A percentile compares a stretch with the other conserved stretches of the same genome.
phyloP scores from a whole-genome alignment of 2,888 invertebrate genomes.

The Hololepta plana region DNA sequence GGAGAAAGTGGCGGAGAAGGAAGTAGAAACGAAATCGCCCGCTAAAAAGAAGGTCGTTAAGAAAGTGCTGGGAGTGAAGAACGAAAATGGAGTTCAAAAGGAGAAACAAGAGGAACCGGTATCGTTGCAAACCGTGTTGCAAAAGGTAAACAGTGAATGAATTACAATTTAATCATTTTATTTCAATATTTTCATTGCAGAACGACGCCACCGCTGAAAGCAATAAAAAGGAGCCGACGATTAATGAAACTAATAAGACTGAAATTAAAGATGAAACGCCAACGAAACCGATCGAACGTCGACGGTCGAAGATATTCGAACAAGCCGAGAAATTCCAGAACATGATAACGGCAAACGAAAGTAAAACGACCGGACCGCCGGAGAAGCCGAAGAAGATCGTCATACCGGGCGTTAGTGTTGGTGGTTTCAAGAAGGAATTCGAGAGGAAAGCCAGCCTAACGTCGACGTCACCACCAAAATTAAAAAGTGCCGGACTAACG shows the following conservation, averaged over 20 bases:
- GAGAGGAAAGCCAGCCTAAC: slow-evolving; percentile 58
- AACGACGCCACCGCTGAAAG: no score
- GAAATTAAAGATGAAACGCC: slow-evolving; percentile 15
- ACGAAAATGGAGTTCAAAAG: slow-evolving; percentile 2
- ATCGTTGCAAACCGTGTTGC: no score
- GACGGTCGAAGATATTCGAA: slow-evolving; percentile 49
- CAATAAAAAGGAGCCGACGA: slow-evolving; percentile 7
- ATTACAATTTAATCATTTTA: no score
- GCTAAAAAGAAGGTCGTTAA: slow-evolving; percentile 6
- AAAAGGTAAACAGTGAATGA: no score
- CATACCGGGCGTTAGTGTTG: slow-evolving; percentile 64
- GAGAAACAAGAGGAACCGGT: slow-evolving; percentile 2
- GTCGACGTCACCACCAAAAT: slow-evolving; percentile 21
- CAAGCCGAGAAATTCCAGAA: slow-evolving; percentile 52
- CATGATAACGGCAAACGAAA: slow-evolving; percentile 24
- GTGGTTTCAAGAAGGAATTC: slow-evolving; percentile 72
- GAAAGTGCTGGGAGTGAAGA: slow-evolving; percentile 3
- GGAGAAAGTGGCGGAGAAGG: slow-evolving; percentile 10
- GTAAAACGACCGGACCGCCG: slow-evolving; percentile 18
- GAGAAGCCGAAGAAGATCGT: slow-evolving; percentile 72
- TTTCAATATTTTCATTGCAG: no score
- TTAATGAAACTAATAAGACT: slow-evolving; percentile 4
- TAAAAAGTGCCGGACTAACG: slow-evolving; percentile 22
- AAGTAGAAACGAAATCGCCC: slow-evolving; percentile 8
- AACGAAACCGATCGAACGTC: slow-evolving; percentile 34